Evolutionary conservation across 2,888 invertebrate genomes (phyloP), one percentile per base, ranked within the genome.

Genomic region (Eilema griseolum): DNA sequence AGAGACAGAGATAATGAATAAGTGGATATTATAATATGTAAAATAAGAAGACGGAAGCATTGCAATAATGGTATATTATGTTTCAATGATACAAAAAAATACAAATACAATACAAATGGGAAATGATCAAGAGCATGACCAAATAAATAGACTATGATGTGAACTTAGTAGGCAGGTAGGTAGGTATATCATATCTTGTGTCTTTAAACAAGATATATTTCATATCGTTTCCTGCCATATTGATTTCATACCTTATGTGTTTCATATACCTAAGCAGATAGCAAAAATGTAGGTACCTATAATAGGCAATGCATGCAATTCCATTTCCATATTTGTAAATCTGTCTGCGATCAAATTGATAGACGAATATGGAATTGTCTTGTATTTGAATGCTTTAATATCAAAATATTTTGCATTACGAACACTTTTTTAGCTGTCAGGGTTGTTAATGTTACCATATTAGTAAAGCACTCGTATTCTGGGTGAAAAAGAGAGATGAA

Each of bases 141-240:
- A 52, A n/a, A 64, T 26, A 12, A 28, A 26, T 64, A 64, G 28
- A 26, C 64, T 52, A 20, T 12, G 28, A 52, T 52, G n/a, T 12
- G n/a, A 52, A 64, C 46, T n/a, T 28, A 24, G 24, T 26, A 62
- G 24, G 24, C 16, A 24, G 20, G 61, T 37, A 33, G 12, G 26
- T 14, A 64, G 4, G 20, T 41, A n/a, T n/a, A n/a, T n/a, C n/a
- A 14, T 64, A 57, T 74, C 71, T 24, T 61, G 65, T 77, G 64
- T 75, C 64, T 61, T 56, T 59, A 72, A 61, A 61, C 57, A 16
- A 79, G 70, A 74, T 76, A 71, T 16, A 69, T 79, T 81, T 62
- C 78, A 79, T n/a, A 69, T 67, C 66, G 57, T 63, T 70, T 71
- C 72, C 68, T 70, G 61, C 59, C 59, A 69, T 76, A 76, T 81